Conservation (phyloP, 2,113 vertebrate species). For the Rhagologus leucostigma region DNA sequence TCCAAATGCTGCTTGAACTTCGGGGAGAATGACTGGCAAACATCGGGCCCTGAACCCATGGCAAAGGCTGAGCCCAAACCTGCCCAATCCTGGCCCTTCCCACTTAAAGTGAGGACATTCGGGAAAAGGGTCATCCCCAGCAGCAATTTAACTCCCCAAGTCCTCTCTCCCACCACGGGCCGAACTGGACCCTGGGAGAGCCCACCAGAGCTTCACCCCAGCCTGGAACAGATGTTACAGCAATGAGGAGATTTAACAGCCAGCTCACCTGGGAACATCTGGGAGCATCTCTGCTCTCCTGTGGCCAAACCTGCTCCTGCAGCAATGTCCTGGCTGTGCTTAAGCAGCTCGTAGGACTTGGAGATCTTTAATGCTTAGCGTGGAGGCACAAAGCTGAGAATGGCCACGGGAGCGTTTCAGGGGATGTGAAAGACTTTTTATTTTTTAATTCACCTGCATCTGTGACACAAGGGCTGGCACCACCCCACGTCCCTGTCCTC, state of each 20-base stretch:
- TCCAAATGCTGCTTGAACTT: not conserved
- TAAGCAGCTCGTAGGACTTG: not conserved
- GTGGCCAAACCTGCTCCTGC: not conserved
- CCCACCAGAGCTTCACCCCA: not conserved
- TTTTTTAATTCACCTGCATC: not conserved
- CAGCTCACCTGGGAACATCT: not conserved
- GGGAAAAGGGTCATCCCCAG: not conserved
- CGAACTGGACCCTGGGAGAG: not conserved
- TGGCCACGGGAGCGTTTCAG: not conserved
- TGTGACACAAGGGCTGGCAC: accelerated
- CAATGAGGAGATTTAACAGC: not conserved
- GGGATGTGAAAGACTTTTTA: not conserved
- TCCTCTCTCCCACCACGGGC: accelerated
- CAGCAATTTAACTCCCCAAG: not conserved
- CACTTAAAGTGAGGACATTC: accelerated
- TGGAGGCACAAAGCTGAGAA: not conserved
- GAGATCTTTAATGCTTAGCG: not conserved
- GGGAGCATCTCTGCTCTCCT: not conserved
- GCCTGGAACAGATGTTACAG: not conserved
- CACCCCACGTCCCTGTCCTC: accelerated
- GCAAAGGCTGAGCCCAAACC: not conserved
- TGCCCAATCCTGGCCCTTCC: accelerated
- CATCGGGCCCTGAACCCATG: accelerated
- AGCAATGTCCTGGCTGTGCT: accelerated
- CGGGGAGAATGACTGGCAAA: not conserved